Conservation (phyloP, 2,888 invertebrate species). For the Pharmacophagus antenor region DNA sequence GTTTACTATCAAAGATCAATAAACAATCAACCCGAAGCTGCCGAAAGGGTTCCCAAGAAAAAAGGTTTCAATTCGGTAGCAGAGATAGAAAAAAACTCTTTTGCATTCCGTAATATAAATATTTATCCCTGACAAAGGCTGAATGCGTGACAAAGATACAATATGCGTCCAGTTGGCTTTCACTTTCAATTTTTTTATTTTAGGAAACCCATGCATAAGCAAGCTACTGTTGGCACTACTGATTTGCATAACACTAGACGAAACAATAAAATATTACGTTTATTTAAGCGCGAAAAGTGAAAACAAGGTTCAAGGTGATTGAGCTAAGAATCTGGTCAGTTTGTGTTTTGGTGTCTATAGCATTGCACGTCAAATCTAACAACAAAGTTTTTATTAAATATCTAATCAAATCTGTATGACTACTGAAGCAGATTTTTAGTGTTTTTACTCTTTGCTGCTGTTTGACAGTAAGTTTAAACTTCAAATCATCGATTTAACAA, state of each 20-base stretch:
- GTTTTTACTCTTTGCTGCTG: background rate
- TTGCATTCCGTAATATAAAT: slow-evolving; percentile 76
- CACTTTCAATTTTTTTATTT: slow-evolving; percentile 71
- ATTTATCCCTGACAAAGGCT: slow-evolving; percentile 69
- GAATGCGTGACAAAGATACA: slow-evolving; percentile 66
- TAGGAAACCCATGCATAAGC: slow-evolving; percentile 70
- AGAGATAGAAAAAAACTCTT: slow-evolving; percentile 67
- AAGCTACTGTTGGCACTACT: slow-evolving; percentile 63
- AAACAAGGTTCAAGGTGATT: slow-evolving; percentile 69
- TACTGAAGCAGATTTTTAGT: background rate
- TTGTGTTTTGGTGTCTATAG: slow-evolving; percentile 60
- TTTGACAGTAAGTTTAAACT: background rate
- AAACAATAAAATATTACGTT: slow-evolving; percentile 64
- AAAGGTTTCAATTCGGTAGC: slow-evolving; percentile 72
- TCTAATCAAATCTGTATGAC: background rate
- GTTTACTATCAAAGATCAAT: slow-evolving; percentile 52
- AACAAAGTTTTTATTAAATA: background rate
- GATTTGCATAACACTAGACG: slow-evolving; percentile 75
- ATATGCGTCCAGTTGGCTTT: slow-evolving; percentile 73
- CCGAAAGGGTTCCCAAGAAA: slow-evolving; percentile 72
- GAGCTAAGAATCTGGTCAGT: slow-evolving; percentile 54
- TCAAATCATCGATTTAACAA: background rate
- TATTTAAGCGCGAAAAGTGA: slow-evolving; percentile 76
- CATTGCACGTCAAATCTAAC: slow-evolving; percentile 53
- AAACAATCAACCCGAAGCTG: slow-evolving; percentile 58